Evolutionary conservation across 1,140 invertebrate genomes (phyloP).

Genomic region (Papilio xuthus): DNA sequence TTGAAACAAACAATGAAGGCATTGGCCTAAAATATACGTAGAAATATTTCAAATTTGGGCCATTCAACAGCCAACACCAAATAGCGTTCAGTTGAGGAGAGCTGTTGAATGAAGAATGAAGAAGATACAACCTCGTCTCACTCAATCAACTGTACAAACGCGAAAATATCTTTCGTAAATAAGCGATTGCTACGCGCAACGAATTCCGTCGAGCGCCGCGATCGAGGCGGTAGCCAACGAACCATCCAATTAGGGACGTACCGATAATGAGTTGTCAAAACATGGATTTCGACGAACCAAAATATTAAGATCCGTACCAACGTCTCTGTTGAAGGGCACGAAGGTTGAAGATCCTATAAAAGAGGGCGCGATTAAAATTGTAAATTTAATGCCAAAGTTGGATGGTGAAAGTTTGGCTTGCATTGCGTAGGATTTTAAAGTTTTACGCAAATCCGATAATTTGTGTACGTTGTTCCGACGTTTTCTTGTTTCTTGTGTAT

Average conservation of each 20-base stretch:
- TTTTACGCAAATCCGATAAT: constrained; percentile 71
- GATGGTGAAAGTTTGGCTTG: constrained; percentile 71
- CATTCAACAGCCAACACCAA: background rate
- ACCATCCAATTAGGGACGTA: constrained; percentile 70
- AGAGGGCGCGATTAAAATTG: constrained; percentile 40
- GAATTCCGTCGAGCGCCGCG: constrained; percentile 51
- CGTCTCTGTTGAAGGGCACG: constrained; percentile 35
- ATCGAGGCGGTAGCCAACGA: constrained; percentile 54
- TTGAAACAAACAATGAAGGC: background rate
- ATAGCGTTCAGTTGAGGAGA: background rate
- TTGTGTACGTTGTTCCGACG: constrained; percentile 46
- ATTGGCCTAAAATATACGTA: constrained; percentile 5
- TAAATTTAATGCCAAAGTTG: constrained; percentile 73
- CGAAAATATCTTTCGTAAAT: constrained; percentile 69
- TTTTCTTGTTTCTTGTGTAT: constrained; percentile 20
- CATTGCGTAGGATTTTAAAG: constrained; percentile 67
- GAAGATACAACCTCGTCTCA: constrained; percentile 41
- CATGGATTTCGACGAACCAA: constrained; percentile 56
- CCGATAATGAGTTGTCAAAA: constrained; percentile 79
- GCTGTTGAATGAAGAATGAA: constrained; percentile 4
- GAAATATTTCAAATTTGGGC: background rate
- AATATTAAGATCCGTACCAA: constrained; percentile 32
- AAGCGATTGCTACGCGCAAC: constrained; percentile 52
- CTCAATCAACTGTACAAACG: constrained; percentile 71
- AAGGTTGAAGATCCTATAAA: constrained; percentile 48